Evolutionary conservation across 2,888 invertebrate species (phyloP), one percentile per base, ranked within the genome.

Genomic region (Mythimna vitellina): DNA sequence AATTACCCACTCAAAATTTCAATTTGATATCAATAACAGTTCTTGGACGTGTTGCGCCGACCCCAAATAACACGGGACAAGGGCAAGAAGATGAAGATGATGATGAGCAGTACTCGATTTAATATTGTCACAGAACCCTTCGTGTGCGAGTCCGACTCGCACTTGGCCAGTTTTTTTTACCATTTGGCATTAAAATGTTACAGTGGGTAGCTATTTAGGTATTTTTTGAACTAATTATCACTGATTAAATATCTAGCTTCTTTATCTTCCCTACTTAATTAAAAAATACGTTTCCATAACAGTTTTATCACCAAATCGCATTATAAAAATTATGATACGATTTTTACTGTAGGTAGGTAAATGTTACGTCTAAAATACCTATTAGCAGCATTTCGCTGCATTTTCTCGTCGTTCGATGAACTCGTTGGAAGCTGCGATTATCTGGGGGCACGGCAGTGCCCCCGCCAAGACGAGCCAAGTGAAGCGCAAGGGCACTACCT

Each of bases 241-340:
- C 57, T 38, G 20, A 70, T 72, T 51, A 57, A 20, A 1, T 69
- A 32, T 9, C 25, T 49, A 29, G 8, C 20, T 57, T 32, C 69
- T 32, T 12, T 51, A 71, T 73, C 70, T 51, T 32, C 1, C 20
- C 9, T 60, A 42, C 1, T 42, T 53, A 35, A 53, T 62, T 60
- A 61, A 9, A 35, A 8, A 22, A 8, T 49, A 70, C 14, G 51
- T 46, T 76, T 67, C 29, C 51, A 29, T 46, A 68, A 20, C 51
- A 32, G 8, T 71, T 56, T 70, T 71, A 78, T 74, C 61, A 51
- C 2, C 3, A 72, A 72, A 75, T 75, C 61, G 38, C 8, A 20
- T 29, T 25, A 49, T 35, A 20, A 29, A 29, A 29, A 35, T 32
- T 35, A 57, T n/a, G 63, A 79, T 79, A 70, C 20, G 20, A 78